Conservation (phyloP, 2,888 invertebrate species). For the Hydrotaea diabolus region DNA sequence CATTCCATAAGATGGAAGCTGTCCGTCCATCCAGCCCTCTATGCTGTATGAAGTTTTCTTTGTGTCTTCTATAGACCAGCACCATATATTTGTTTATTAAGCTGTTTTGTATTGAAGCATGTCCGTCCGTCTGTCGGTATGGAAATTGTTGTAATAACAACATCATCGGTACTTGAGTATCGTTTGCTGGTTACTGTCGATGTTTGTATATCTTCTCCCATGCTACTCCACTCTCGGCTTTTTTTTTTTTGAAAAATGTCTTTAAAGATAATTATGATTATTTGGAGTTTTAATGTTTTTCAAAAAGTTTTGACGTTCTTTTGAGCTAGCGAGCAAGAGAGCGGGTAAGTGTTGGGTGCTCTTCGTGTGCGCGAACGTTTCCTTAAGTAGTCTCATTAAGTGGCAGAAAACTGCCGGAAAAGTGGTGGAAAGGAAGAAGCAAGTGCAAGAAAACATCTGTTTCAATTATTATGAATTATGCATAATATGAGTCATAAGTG, state of each 20-base stretch:
- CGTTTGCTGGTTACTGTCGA: not conserved
- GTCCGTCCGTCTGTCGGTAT: slow-evolving; percentile 3
- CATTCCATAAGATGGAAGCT: not conserved
- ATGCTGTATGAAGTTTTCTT: not conserved
- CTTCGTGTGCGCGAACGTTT: not conserved
- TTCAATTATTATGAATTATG: slow-evolving; percentile 43
- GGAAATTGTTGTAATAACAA: slow-evolving; percentile 20
- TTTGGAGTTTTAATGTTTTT: slow-evolving; percentile 50
- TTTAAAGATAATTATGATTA: slow-evolving; percentile 54
- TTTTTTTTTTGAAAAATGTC: slow-evolving; percentile 50
- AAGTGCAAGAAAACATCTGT: slow-evolving; percentile 56
- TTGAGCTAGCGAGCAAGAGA: not conserved
- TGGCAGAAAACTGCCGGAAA: slow-evolving; percentile 50
- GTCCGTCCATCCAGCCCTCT: not conserved
- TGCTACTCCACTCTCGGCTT: not conserved
- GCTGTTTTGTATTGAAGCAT: slow-evolving; percentile 9
- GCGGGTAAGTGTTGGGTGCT: not conserved
- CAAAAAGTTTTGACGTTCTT: slow-evolving; percentile 35
- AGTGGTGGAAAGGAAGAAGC: slow-evolving; percentile 36
- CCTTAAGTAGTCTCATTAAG: slow-evolving; percentile 58
- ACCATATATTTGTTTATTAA: slow-evolving; percentile 26
- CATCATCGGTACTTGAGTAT: slow-evolving; percentile 23
- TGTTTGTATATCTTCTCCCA: not conserved
- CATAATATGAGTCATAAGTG: slow-evolving; percentile 52
- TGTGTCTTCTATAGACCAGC: not conserved